Conservation (phyloP, 2,888 invertebrate species). For the Mythimna impura region DNA sequence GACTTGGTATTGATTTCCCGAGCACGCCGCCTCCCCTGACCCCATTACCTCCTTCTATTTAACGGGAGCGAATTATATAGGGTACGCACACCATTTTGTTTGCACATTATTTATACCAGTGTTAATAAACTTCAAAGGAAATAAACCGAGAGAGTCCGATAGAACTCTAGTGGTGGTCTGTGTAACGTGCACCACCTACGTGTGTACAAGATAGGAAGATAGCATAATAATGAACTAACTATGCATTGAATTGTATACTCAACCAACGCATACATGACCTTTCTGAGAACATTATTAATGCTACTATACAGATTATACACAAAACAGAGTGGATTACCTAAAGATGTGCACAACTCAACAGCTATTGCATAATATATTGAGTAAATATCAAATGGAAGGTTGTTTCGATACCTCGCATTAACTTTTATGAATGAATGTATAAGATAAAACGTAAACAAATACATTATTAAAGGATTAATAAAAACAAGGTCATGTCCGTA, state of each 20-base stretch:
- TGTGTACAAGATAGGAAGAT: constrained; percentile 19
- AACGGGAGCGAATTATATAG: constrained; percentile 61
- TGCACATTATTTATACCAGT: constrained; percentile 37
- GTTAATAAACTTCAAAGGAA: constrained; percentile 30
- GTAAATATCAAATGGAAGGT: constrained; percentile 35
- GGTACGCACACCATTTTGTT: constrained; percentile 53
- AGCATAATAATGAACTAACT: constrained; percentile 15
- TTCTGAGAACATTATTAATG: constrained; percentile 25
- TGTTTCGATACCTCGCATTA: constrained; percentile 39
- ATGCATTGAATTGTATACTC: constrained; percentile 10
- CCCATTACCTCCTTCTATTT: constrained; percentile 64
- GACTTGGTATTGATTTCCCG: constrained; percentile 67
- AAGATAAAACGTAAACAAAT: constrained; percentile 48
- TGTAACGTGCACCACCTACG: constrained; percentile 29
- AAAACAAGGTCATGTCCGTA: constrained; percentile 35
- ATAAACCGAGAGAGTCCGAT: constrained; percentile 15
- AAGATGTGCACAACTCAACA: constrained; percentile 2
- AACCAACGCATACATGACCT: constrained; percentile 11
- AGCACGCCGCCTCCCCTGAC: constrained; percentile 69
- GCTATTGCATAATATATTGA: constrained; percentile 35
- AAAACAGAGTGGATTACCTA: background rate
- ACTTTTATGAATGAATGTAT: constrained; percentile 52
- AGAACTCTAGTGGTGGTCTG: constrained; percentile 28
- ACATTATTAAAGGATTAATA: constrained; percentile 31
- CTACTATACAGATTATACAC: constrained; percentile 6